Conservation (phyloP, 2,888 invertebrate genomes). For the Formica aserva region DNA sequence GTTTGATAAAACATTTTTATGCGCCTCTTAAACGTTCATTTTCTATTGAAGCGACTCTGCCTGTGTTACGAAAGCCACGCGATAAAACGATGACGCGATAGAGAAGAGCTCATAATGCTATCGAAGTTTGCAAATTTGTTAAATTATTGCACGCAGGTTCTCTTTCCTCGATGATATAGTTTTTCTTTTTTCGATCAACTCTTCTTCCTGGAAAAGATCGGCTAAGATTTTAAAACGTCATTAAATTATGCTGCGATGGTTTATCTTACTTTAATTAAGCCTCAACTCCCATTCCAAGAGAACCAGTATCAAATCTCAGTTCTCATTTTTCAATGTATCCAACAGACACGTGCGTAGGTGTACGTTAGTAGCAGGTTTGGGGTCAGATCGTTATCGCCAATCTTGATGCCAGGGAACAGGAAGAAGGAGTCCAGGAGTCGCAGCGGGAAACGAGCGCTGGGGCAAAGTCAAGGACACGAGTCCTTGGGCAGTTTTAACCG, state of each 20-base stretch:
- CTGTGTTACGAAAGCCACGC: constrained; percentile 37
- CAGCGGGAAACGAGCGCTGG: constrained; percentile 13
- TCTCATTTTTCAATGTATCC: constrained; percentile 21
- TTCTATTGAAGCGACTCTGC: constrained; percentile 22
- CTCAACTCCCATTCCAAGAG: background rate
- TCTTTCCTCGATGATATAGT: constrained; percentile 34
- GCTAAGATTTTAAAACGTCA: background rate
- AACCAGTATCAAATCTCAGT: constrained; percentile 14
- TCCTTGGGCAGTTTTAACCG: constrained; percentile 44
- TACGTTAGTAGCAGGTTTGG: constrained; percentile 1
- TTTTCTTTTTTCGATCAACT: constrained; percentile 25
- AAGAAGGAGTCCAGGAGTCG: background rate
- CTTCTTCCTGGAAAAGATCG: constrained; percentile 27
- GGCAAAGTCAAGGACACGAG: constrained; percentile 50
- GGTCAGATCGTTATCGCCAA: constrained; percentile 14
- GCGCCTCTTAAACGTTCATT: constrained; percentile 22
- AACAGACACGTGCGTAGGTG: background rate
- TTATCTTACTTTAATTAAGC: constrained; percentile 47
- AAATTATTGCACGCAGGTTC: background rate
- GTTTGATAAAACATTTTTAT: constrained; percentile 44
- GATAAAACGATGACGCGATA: constrained; percentile 38
- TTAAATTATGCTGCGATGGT: constrained; percentile 39
- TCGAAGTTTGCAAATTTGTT: constrained; percentile 18
- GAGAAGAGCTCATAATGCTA: constrained; percentile 12
- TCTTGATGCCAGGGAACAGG: constrained; percentile 24